Base-by-base conservation (phyloP, 2,113 vertebrate genomes). In the Platichthys stellatus region DNA sequence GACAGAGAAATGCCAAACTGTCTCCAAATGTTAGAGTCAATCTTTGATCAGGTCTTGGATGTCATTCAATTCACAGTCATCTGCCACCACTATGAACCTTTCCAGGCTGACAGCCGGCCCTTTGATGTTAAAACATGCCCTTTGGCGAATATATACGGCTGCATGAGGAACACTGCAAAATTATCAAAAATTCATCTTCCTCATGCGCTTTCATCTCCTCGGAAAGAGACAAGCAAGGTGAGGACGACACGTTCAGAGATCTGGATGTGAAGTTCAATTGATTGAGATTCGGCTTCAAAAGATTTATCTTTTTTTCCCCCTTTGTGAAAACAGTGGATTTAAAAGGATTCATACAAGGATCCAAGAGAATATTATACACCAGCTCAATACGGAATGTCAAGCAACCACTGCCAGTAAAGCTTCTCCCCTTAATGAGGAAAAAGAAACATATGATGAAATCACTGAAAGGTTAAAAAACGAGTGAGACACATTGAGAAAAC, bases 101-200 rank as follows among this genome's bases (percentile, higher is more conserved):
- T 91, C 88, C 83, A 90, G 76, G 79, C 87, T 86, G 89, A 90
- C 86, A 90, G 93, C 83, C 74, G 88, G 75, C 56, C 66, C 90
- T 95, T 94, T 94, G 90, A 94, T 93, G 90, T 93, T 81, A 84
- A 89, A 91, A 86, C 90, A 92, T 89, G 81, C 89, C 93, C 92
- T 90, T 81, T 90, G 91, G 92, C 90, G 86, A 92, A 90, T 88
- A 72, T 82, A 69, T 17, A 31, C 31, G 31, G 54, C 51, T 74
- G 51, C 76, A 67, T 60, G 66, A 61, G 75, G 74, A 82, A 78
- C 72, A 63, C 74, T 84, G 82, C 74, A 86, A 88, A 92, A 92
- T 89, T 89, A 91, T 89, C 82, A 74, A 71, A 74, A 89, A 90
- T 80, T 26, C 69, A 49, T 54, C 31, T 88, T 77, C 72, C 63